Evolutionary conservation across 2,113 vertebrate species (phyloP).

Genomic region (Petrocephalus microphthalmus): DNA sequence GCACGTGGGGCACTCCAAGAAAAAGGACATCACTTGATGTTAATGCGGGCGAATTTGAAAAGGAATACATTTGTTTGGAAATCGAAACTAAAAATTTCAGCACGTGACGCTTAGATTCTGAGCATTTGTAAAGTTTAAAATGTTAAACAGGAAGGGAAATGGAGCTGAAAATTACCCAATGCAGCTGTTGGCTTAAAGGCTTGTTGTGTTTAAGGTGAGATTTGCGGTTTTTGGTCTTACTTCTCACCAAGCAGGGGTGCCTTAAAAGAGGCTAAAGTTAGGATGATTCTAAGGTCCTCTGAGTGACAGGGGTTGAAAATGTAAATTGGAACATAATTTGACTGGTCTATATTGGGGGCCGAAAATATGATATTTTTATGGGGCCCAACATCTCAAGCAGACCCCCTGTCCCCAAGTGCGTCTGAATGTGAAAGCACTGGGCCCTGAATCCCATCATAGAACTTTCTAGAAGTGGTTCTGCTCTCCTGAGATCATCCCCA

Average conservation of each 20-base stretch:
- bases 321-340: not conserved
- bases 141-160: not conserved
- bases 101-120: not conserved
- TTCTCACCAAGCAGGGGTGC: not conserved
- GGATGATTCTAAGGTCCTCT: not conserved
- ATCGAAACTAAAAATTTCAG: not conserved
- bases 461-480: not conserved
- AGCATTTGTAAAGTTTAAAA: not conserved
- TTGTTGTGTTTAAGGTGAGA: not conserved
- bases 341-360: not conserved
- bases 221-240: not conserved
- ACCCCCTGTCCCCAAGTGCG: not conserved
- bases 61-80: not conserved
- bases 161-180: not conserved
- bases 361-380: not conserved
- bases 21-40: conserved; percentile 10
- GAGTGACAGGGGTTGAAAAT: not conserved
- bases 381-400: not conserved
- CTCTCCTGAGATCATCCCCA: not conserved
- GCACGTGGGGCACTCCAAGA: not conserved
- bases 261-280: not conserved
- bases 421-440: not conserved
- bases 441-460: not conserved
- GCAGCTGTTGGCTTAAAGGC: not conserved
- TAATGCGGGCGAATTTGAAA: conserved; percentile 9